Evolutionary conservation across 2,797 vertebrate species (phyloP), one percentile per base, ranked within the genome.

Genomic region (Platyrinchus mystaceus): DNA sequence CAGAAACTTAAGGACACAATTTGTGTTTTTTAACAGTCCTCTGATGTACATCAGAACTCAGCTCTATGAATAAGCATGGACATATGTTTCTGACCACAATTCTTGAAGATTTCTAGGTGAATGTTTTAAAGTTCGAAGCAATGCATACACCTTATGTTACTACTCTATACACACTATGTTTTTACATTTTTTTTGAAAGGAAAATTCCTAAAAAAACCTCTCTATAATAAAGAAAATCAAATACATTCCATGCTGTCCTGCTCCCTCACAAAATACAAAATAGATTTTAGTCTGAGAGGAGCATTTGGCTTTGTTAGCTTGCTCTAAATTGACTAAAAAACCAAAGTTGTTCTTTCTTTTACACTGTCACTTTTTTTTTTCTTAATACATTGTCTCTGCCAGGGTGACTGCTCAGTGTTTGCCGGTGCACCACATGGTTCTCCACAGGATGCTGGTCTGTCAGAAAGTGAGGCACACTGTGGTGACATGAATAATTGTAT

Each of bases 401-500:
- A 39, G 5, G 3, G 15, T 60, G 36, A 44, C 52, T 62, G 41
- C 28, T 41, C 4, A 4, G 7, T 60, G 17, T 88, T 82, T 91
- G 46, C 10, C 41, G 17, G 56, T 74, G 39, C 68, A 69, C 46
- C 56, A 43, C 67, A 84, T 3, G 9, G 64, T 43, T 20, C 43
- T 89, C 27, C 36, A 60, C 69, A 93, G 96, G 78, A 91, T 96
- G 86, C 52, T 93, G 32, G 28, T 81, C 53, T 88, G 73, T 84
- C 87, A 95, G 20, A 64, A 21, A 39, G 30, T 6, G 46, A 90
- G 11, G 30, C 32, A 36, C 43, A 19, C 9, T 36, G 16, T 70
- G 50, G 34, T 52, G 86, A 87, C 50, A 26, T 36, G 20, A 96
- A 79, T 84, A 90, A 94, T 76, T 36, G 23, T 77, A 69, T 47